These are phyloP conservation scores for Bhutanitis thaidina DNA, from an alignment of 2,888 invertebrate species.

Conservation along the genomic window DNA sequence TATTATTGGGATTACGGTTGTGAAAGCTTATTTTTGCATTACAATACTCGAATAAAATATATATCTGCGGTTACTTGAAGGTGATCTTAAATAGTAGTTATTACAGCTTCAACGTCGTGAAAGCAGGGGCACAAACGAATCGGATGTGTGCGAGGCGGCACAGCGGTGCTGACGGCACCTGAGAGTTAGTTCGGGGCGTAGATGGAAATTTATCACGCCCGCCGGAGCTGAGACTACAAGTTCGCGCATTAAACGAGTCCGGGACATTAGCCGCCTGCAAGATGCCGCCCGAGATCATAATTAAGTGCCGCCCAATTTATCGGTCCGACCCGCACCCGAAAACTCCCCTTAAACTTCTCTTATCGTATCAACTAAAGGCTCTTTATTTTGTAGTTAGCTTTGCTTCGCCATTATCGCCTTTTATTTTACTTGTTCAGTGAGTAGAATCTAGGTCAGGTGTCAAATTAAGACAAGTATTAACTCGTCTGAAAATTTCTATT, in stretches of 20 bases:
- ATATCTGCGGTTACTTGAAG: too few relatives aligned
- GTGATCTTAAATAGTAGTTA: too few relatives aligned
- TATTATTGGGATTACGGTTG: too few relatives aligned
- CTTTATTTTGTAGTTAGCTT: constrained; percentile 76
- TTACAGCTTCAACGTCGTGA: neutral
- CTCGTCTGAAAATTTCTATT: constrained; percentile 17
- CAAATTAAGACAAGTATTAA: constrained; percentile 27
- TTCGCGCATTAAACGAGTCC: constrained; percentile 79
- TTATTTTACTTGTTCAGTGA: constrained; percentile 43
- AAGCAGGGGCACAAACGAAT: neutral
- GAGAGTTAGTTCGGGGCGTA: constrained; percentile 48
- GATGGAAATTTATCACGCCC: constrained; percentile 78
- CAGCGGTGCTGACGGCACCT: constrained; percentile 33
- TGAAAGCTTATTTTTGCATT: too few relatives aligned
- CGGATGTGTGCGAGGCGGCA: neutral
- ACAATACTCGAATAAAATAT: too few relatives aligned
- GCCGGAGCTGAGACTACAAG: constrained; percentile 73
- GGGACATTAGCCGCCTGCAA: constrained; percentile 78
- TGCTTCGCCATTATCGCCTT: constrained; percentile 63
- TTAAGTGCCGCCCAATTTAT: constrained; percentile 80
- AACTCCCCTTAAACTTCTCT: constrained; percentile 77
- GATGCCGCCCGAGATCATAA: constrained; percentile 80
- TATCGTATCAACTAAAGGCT: constrained; percentile 74
- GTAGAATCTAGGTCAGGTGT: neutral
- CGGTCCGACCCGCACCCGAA: constrained; percentile 72